A percentile compares a stretch with the other conserved stretches of the same genome.
phyloP scores from a whole-genome alignment of 2,113 vertebrate genomes.

The Garra rufa region DNA sequence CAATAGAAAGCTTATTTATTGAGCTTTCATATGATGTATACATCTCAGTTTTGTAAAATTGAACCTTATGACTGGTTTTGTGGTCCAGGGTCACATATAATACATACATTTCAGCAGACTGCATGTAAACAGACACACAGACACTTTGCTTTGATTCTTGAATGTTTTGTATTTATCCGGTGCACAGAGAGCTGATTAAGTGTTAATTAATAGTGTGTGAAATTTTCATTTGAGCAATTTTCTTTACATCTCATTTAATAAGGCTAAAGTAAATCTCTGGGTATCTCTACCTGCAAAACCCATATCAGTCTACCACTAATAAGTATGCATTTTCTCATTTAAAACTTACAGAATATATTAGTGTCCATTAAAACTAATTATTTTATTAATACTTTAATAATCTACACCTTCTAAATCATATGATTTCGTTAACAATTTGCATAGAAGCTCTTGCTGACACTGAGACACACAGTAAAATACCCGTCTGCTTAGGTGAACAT shows the following conservation, averaged over 20 bases:
- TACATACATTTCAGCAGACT: background rate
- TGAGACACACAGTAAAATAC: too few relatives aligned
- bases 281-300: background rate
- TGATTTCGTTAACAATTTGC: background rate
- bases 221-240: background rate
- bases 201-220: background rate
- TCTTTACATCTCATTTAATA: background rate
- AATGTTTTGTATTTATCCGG: too few relatives aligned
- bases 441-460: background rate
- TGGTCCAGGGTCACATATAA: too few relatives aligned
- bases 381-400: background rate
- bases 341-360: background rate
- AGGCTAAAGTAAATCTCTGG: background rate
- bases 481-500: too few relatives aligned
- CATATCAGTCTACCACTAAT: background rate
- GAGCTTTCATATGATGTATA: too few relatives aligned
- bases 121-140: background rate
- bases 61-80: too few relatives aligned
- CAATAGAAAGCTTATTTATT: too few relatives aligned
- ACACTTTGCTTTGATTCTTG: background rate
- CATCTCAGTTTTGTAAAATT: too few relatives aligned
- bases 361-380: background rate
- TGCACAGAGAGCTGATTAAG: background rate
- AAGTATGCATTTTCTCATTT: background rate
- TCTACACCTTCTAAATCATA: background rate